Conservation (phyloP, 2,113 vertebrate species). For the Centropus unirufus region DNA sequence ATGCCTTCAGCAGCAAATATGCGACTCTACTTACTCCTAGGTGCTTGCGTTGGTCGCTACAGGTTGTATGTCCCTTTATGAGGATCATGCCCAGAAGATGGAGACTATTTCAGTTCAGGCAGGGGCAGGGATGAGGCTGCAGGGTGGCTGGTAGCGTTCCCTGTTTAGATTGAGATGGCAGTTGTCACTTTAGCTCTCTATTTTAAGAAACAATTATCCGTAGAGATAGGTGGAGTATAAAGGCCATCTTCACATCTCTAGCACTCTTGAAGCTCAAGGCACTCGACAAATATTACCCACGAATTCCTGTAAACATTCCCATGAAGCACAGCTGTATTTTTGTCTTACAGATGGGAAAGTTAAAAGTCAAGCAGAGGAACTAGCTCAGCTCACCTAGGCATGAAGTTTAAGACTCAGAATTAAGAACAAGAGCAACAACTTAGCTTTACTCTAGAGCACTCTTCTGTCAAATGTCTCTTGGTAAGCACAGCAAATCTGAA, state of each 20-base stretch:
- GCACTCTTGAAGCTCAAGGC: not conserved
- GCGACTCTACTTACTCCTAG: not conserved
- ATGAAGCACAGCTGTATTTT: not conserved
- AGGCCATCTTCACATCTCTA: not conserved
- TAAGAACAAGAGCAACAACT: not conserved
- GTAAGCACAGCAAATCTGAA: not conserved
- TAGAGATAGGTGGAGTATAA: not conserved
- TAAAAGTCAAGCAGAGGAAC: not conserved
- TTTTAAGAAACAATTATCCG: not conserved
- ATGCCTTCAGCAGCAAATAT: not conserved
- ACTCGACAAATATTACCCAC: not conserved
- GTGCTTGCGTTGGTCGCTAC: not conserved
- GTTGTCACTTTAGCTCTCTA: not conserved
- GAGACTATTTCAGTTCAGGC: not conserved
- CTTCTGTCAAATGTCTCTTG: not conserved
- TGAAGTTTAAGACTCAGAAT: not conserved
- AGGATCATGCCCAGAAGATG: not conserved
- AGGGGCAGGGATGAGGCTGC: not conserved
- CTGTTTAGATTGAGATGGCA: not conserved
- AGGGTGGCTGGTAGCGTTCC: not conserved
- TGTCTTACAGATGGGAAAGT: not conserved
- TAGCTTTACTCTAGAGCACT: not conserved
- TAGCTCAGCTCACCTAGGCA: not conserved
- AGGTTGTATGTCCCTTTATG: not conserved
- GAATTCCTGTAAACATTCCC: not conserved